Evolutionary conservation across 2,888 invertebrate genomes (phyloP), one percentile per base, ranked within the genome.

Genomic region (Camptogramma bilineatum): DNA sequence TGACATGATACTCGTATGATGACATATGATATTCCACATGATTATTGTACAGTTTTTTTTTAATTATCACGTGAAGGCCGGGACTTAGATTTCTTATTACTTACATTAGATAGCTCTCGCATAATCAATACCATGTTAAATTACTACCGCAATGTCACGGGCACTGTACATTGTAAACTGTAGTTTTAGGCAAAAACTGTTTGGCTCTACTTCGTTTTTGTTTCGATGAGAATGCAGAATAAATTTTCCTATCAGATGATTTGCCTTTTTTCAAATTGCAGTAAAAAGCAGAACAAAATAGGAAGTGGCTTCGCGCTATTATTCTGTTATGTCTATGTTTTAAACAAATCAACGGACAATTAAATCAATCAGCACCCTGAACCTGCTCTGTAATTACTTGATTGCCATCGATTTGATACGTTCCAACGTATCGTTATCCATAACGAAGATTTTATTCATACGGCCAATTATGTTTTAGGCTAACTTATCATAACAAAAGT

Each of bases 181-280:
- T 28, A 28, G 34, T 47, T 44, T 34, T 18, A 10, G 19, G 19
- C 18, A 77, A 44, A 79, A 78, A 48, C 72, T 70, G 63, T 62
- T 66, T 69, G 62, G 60, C 72, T 75, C 72, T 59, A 60, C 72
- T 67, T 77, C 60, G 66, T 64, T 72, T 70, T 76, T 74, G 70
- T 79, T 77, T 71, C 72, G 63, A 71, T 66, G 71, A 76, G 71
- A 75, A 73, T 77, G 76, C 77, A 73, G 75, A 76, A 74, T 66
- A 68, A 69, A 68, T 73, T 60, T 70, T 73, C 63, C 66, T 69
- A 71, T 31, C 47, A 21, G 19, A 44, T 44, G 53, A 53, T 18
- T 39, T 46, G 42, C 42, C 47, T 52, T 52, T 18, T 31, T 50
- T 46, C n/a, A 44, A 44, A 44, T 17, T 16, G 17, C 17, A 44